Evolutionary conservation across 2,888 invertebrate species (phyloP).

Genomic region (Melolontha melolontha): DNA sequence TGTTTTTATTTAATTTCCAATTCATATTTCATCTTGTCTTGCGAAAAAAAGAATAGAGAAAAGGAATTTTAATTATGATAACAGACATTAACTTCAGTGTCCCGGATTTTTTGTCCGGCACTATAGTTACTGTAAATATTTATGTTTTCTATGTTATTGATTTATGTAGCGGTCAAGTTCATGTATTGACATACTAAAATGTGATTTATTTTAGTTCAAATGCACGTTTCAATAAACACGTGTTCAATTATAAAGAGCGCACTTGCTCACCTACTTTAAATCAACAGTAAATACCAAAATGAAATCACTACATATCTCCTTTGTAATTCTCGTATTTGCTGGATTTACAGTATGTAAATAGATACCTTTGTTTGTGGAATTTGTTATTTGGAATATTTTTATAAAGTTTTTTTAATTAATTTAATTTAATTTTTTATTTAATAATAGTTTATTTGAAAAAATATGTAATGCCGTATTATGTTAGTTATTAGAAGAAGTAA

Average conservation of each 20-base stretch:
- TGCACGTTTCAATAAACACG: constrained; percentile 20
- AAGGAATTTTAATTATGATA: too few species aligned
- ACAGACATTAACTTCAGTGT: too few species aligned
- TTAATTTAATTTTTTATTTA: not conserved
- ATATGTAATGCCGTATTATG: too few species aligned
- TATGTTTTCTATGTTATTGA: not conserved
- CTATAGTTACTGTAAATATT: not conserved
- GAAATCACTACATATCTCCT: not conserved
- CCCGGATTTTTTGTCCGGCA: too few species aligned
- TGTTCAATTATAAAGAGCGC: constrained; percentile 5
- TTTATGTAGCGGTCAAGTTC: constrained; percentile 10
- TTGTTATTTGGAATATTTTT: too few species aligned
- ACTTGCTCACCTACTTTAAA: not conserved
- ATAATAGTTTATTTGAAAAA: too few species aligned
- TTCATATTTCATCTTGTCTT: too few species aligned
- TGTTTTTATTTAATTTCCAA: too few species aligned
- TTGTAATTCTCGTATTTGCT: constrained; percentile 1
- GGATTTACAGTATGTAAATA: constrained; percentile 21
- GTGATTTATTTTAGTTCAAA: constrained; percentile 3
- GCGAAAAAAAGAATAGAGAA: too few species aligned
- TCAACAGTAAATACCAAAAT: constrained; percentile 9
- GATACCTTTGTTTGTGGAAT: not conserved
- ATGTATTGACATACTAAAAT: not conserved
- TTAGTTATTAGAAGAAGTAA: too few species aligned
- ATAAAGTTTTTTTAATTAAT: not conserved